These are phyloP conservation scores for Salarias fasciatus DNA, from an alignment of 2,797 vertebrate genomes.

Conservation along the genomic window DNA sequence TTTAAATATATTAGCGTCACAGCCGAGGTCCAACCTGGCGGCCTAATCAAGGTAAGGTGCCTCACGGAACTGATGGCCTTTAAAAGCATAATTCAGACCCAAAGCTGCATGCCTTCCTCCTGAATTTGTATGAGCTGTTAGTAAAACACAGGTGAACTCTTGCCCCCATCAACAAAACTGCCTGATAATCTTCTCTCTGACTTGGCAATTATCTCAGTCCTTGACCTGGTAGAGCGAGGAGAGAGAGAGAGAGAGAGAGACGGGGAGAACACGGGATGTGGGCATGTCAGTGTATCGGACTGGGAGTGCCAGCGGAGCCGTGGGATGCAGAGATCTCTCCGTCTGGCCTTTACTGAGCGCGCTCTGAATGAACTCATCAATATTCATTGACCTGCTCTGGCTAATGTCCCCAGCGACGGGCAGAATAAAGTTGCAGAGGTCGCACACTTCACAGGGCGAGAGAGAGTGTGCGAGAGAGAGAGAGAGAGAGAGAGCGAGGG, in stretches of 20 bases:
- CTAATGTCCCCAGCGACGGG: conserved; percentile 71
- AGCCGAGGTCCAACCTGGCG: conserved; percentile 1
- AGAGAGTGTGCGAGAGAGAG: conserved; percentile 19
- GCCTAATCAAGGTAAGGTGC: conserved; percentile 15
- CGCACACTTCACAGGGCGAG: conserved; percentile 64
- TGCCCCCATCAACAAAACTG: conserved; percentile 62
- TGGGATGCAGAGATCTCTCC: conserved; percentile 60
- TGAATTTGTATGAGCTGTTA: conserved; percentile 44
- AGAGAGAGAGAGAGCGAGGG: conserved; percentile 17
- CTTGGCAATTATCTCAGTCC: conserved; percentile 68
- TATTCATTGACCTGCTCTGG: conserved; percentile 79
- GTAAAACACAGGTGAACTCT: conserved; percentile 51
- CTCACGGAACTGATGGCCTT: conserved; percentile 10
- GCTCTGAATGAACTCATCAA: conserved; percentile 79
- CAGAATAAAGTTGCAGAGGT: conserved; percentile 80
- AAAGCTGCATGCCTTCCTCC: conserved; percentile 27
- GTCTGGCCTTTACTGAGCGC: conserved; percentile 75
- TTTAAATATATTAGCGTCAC: conserved; percentile 7
- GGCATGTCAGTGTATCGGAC: conserved; percentile 55
- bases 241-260: not conserved
- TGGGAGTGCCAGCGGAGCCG: conserved; percentile 50
- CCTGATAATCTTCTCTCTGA: conserved; percentile 63
- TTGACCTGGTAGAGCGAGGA: conserved; percentile 52
- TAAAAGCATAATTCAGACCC: conserved; percentile 26
- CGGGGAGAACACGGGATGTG: conserved; percentile 35